Base-by-base conservation (phyloP, 1,140 invertebrate genomes). In the Dendrolimus punctatus region DNA sequence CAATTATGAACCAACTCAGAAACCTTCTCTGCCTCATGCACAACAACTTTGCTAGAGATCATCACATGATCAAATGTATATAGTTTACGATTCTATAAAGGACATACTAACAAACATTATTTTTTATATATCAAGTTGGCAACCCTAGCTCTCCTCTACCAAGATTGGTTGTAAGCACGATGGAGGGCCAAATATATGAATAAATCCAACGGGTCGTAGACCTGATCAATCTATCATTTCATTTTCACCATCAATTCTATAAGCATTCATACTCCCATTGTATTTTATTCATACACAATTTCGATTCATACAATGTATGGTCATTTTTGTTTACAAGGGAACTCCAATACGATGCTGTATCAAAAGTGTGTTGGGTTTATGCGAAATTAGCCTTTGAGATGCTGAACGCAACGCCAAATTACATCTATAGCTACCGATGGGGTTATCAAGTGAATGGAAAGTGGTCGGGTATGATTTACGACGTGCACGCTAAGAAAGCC, bases 401-500 rank as follows among this genome's bases (percentile, higher is more conserved):
- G 76, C 53, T 84, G 6, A 84, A 84, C 49, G 76, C 78, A 0
- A 80, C 80, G 2, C 66, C 75, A 0, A 62, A 55, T 7, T 78
- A 76, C 58, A 73, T 78, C 38, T 84, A 80, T 53, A 75, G 64
- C 40, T 64, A 76, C 23, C 64, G 76, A 42, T 87, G 70, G 66
- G 85, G 85, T 0, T 85, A 77, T 55, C 73, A 73, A 36, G 63
- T 62, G 0, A 71, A 83, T 38, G 85, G 82, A 0, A 50, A 53
- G 2, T 84, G 76, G 76, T 77, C 65, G 23, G 87, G 87, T 4
- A 88, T 87, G 84, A 74, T 88, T 6, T 61, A 72, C 37, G 74
- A 80, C 50, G 43, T 92, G 2, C 74, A 88, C 7, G 82, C 88
- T 51, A 88, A 89, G 4, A 89, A 88, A 10, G 85, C 87, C 7